A percentile compares a stretch with the other conserved stretches of the same genome.
phyloP scores from a whole-genome alignment of 2,888 invertebrate species.

The Platerodrilus igneus region DNA sequence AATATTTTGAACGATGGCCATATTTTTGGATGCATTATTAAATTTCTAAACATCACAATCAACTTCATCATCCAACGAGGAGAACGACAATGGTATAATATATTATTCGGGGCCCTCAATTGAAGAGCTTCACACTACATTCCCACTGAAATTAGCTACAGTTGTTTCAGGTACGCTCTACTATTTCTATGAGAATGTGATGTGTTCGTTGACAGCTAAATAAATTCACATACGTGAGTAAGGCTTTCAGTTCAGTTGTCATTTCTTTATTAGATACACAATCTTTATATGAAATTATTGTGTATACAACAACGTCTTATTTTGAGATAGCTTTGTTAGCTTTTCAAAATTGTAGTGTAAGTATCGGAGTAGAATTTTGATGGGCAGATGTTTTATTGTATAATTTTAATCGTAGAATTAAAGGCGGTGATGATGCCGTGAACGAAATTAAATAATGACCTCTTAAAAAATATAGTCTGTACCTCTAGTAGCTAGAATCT shows the following conservation, averaged over 20 bases:
- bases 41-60: slow-evolving; percentile 32
- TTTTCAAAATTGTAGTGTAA: slow-evolving; percentile 41
- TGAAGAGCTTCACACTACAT: slow-evolving; percentile 25
- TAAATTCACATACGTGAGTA: slow-evolving; percentile 27
- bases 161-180: slow-evolving; percentile 40
- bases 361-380: slow-evolving; percentile 30
- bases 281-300: slow-evolving; percentile 43
- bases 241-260: slow-evolving; percentile 38
- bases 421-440: no score
- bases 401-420: no score
- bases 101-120: slow-evolving; percentile 34
- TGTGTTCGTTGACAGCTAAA: slow-evolving; percentile 40
- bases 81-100: no score
- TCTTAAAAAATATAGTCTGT: no score
- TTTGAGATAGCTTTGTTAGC: slow-evolving; percentile 33
- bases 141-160: slow-evolving; percentile 43
- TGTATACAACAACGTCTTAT: slow-evolving; percentile 39
- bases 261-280: slow-evolving; percentile 35
- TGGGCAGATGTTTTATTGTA: slow-evolving; percentile 27
- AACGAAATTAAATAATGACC: no score
- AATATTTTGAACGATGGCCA: slow-evolving; percentile 17
- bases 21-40: slow-evolving; percentile 32
- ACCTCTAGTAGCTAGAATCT: no score
- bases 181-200: slow-evolving; percentile 33
- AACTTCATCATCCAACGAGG: slow-evolving; percentile 27